phyloP scores from a whole-genome alignment of 2,113 vertebrate species.

The Dromaius novaehollandiae region DNA sequence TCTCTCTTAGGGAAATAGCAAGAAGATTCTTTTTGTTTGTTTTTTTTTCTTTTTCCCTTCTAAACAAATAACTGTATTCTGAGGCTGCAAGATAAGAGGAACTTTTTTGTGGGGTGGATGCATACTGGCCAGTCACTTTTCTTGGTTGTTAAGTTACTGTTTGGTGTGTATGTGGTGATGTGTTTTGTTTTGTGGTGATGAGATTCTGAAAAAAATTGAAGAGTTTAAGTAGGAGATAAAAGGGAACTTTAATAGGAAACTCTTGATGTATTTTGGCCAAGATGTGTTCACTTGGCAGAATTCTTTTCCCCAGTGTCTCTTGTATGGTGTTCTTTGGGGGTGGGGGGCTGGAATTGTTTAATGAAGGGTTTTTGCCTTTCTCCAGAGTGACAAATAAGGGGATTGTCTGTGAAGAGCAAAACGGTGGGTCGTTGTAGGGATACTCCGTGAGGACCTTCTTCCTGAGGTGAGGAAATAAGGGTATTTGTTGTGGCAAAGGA shows the following conservation, averaged over 20 bases:
- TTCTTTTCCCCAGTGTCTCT: conserved; percentile 58
- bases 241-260: conserved; percentile 53
- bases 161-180: conserved; percentile 25
- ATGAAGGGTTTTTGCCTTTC: conserved; percentile 62
- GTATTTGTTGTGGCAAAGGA: conserved; percentile 12
- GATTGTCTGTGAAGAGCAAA: conserved; percentile 54
- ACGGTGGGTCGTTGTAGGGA: conserved; percentile 18
- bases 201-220: conserved; percentile 47
- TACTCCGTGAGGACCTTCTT: conserved; percentile 13
- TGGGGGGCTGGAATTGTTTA: conserved; percentile 57
- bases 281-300: conserved; percentile 48
- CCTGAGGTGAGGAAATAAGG: background rate
- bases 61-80: conserved; percentile 19
- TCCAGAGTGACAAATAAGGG: conserved; percentile 39
- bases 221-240: conserved; percentile 54
- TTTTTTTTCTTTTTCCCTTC: background rate
- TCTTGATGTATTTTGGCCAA: conserved; percentile 68
- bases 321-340: conserved; percentile 64
- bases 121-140: conserved; percentile 63
- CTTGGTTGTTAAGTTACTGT: conserved; percentile 48
- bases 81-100: conserved; percentile 40
- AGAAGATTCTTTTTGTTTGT: background rate
- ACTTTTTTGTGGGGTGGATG: conserved; percentile 39
- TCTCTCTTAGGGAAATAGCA: background rate
- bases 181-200: conserved; percentile 54